A percentile compares a stretch with the other conserved stretches of the same genome.
Conservation (phyloP, 2,113 vertebrate species). For the Craseonycteris thonglongyai region DNA sequence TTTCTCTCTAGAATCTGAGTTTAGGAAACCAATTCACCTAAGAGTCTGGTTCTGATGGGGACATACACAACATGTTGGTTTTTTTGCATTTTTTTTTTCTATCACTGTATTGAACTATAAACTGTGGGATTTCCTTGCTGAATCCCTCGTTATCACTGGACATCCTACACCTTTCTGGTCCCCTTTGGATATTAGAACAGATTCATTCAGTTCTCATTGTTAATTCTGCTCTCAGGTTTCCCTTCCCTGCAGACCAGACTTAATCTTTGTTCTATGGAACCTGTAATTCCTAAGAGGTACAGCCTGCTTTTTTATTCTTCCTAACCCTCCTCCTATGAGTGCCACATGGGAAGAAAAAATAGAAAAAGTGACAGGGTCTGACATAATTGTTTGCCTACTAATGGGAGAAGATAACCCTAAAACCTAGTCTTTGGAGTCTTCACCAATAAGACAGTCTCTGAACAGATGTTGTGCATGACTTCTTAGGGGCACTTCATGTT, state of each 20-base stretch:
- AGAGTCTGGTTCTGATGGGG: background rate
- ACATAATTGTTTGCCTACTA: background rate
- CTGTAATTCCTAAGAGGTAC: background rate
- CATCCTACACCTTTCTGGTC: background rate
- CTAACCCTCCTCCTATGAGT: background rate
- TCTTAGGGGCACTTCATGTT: background rate
- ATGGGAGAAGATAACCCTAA: background rate
- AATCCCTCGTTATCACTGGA: background rate
- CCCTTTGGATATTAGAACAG: background rate
- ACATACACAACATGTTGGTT: background rate
- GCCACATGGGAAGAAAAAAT: background rate
- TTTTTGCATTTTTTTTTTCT: background rate
- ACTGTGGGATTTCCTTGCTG: background rate
- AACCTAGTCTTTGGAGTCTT: background rate
- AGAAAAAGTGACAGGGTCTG: background rate
- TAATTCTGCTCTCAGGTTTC: background rate
- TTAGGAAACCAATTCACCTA: background rate
- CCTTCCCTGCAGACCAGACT: background rate
- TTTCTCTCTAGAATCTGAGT: no score
- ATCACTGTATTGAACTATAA: background rate
- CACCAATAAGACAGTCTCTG: background rate
- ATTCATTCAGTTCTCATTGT: background rate
- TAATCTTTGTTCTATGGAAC: no score
- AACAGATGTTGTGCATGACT: background rate
- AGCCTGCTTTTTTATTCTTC: background rate